Base-by-base conservation (phyloP, 2,888 invertebrate genomes). In the Brassicogethes aeneus region DNA sequence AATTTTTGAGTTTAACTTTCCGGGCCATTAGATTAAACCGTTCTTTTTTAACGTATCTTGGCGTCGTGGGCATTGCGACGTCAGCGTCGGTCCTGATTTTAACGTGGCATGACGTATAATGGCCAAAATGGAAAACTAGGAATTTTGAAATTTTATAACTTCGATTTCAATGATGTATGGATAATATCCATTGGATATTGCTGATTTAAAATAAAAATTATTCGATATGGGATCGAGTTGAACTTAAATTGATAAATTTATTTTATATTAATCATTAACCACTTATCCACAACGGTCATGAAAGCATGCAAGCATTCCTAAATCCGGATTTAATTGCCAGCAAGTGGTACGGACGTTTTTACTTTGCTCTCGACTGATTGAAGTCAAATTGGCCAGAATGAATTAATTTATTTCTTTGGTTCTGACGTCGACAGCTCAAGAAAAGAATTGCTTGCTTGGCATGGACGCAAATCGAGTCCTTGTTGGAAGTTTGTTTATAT, bases 301-400 rank as follows among this genome's bases (percentile, higher is more conserved):
- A n/a, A n/a, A n/a, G n/a, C n/a, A n/a, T n/a, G n/a, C n/a, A n/a
- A n/a, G n/a, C n/a, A n/a, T n/a, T n/a, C n/a, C n/a, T n/a, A n/a
- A n/a, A n/a, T n/a, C n/a, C n/a, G n/a, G n/a, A 42, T 42, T 46
- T 50, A 50, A 50, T 47, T 44, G 44, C 44, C 46, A 14, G 51
- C 54, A 55, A 56, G 55, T 57, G 58, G 55, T 45, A 46, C 45
- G 53, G 59, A 59, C 59, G 52, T 55, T 57, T 59, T 55, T 56
- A 56, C 56, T 45, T 54, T 49, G 44, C 5, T 51, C 43, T 55
- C 47, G 53, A 51, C 52, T 59, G 57, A 59, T 59, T 59, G 57
- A 53, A 54, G 56, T 46, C 47, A 51, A 59, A 59, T 54, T 52
- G 55, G 47, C 46, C 45, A 48, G 56, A 57, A 57, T 56, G 43